Evolutionary conservation across 2,888 invertebrate species (phyloP).

Genomic region (Drosophila meridionalis): DNA sequence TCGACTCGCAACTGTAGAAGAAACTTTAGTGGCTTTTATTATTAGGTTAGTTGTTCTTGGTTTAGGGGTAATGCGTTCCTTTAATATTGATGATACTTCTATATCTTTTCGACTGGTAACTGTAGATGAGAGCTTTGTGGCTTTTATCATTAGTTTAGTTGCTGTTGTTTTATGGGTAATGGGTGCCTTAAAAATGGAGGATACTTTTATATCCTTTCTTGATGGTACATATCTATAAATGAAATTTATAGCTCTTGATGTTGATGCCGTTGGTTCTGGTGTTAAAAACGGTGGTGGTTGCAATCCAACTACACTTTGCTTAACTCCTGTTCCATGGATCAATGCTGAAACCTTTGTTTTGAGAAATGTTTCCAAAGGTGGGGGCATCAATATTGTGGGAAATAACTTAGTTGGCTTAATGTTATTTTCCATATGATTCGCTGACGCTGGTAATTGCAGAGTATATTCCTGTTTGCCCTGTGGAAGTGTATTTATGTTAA

Average conservation of each 20-base stretch:
- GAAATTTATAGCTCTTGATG: neutral
- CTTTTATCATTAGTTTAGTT: neutral
- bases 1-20: neutral
- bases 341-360: neutral
- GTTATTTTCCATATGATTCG: neutral
- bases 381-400: neutral
- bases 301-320: conserved; percentile 3
- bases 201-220: neutral
- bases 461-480: neutral
- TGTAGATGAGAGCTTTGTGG: neutral
- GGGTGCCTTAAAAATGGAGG: neutral
- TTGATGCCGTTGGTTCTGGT: neutral
- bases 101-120: neutral
- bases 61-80: neutral
- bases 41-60: neutral
- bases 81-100: neutral
- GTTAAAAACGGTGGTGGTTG: conserved; percentile 2
- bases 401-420: neutral
- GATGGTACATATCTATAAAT: conserved; percentile 1
- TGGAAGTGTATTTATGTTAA: conserved; percentile 20
- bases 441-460: neutral
- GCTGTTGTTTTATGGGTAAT: neutral
- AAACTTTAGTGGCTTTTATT: neutral
- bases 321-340: neutral
- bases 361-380: neutral